Evolutionary conservation across 2,113 vertebrate species (phyloP).

Genomic region (Sclerurus mexicanus): DNA sequence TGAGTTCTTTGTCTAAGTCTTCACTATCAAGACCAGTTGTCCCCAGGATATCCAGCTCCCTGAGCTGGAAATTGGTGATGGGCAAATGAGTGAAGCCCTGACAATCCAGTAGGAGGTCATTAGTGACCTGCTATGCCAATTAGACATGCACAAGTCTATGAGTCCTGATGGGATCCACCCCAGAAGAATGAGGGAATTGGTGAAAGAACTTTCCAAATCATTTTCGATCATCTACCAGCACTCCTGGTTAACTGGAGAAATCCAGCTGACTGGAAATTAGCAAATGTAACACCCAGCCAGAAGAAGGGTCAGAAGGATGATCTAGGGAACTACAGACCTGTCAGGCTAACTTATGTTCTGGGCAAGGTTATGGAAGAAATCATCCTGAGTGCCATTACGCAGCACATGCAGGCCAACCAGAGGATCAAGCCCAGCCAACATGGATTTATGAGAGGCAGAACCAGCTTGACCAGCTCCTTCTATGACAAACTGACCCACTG

Average conservation of each 20-base stretch:
- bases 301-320: neutral
- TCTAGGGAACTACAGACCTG: neutral
- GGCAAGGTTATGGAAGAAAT: neutral
- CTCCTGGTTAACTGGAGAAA: neutral
- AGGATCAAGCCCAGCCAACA: neutral
- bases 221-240: neutral
- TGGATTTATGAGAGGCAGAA: neutral
- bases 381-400: neutral
- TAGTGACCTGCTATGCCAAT: neutral
- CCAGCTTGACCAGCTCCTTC: too few relatives aligned
- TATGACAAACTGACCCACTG: neutral
- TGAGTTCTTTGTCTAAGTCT: neutral
- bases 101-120: neutral
- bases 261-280: neutral
- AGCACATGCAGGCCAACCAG: neutral
- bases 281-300: neutral
- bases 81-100: neutral
- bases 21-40: neutral
- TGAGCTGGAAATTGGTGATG: neutral
- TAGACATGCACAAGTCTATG: neutral
- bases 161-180: too few relatives aligned
- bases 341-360: neutral
- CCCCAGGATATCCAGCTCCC: too few relatives aligned
- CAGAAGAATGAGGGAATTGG: neutral
- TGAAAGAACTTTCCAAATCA: neutral